Evolutionary conservation across 2,888 invertebrate genomes (phyloP).

Genomic region (Conistra vaccinii): DNA sequence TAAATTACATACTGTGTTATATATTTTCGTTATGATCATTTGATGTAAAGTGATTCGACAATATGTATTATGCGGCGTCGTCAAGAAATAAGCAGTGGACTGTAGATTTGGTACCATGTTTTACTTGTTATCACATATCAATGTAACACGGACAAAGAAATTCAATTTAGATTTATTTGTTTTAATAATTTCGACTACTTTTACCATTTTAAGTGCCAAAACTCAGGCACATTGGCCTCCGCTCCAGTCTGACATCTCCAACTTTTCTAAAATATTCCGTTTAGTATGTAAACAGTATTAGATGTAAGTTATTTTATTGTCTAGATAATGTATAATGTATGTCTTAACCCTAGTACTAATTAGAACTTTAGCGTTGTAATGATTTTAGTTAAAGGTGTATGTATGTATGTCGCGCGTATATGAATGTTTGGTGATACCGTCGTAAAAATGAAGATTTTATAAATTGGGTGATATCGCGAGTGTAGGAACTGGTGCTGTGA

Average conservation of each 20-base stretch:
- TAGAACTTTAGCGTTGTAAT: conserved; percentile 82
- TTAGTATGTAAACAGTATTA: conserved; percentile 86
- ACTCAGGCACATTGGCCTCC: conserved; percentile 73
- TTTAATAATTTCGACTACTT: conserved; percentile 45
- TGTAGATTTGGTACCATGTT: conserved; percentile 53
- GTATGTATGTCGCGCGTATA: conserved; percentile 89
- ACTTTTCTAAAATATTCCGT: conserved; percentile 82
- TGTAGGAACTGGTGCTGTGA: conserved; percentile 88
- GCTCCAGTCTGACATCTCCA: conserved; percentile 72
- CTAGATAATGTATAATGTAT: conserved; percentile 88
- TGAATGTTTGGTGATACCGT: conserved; percentile 79
- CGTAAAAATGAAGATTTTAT: conserved; percentile 62
- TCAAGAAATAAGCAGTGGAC: conserved; percentile 31
- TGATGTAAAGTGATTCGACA: conserved; percentile 68
- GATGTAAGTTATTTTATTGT: conserved; percentile 88
- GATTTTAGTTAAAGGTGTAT: conserved; percentile 83
- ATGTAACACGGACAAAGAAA: conserved; percentile 43
- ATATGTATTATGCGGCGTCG: conserved; percentile 61
- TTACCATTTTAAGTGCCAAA: conserved; percentile 80
- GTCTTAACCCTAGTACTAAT: conserved; percentile 87
- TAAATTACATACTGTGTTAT: conserved; percentile 50
- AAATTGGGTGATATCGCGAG: conserved; percentile 75
- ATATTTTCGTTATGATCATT: conserved; percentile 49
- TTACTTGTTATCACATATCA: conserved; percentile 65
- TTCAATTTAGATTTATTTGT: conserved; percentile 28